Percentiles rank a stretch among this genome's conserved stretches.
These are phyloP conservation scores for Mohoua ochrocephala DNA, from an alignment of 2,113 vertebrate species.

Conservation along the genomic window DNA sequence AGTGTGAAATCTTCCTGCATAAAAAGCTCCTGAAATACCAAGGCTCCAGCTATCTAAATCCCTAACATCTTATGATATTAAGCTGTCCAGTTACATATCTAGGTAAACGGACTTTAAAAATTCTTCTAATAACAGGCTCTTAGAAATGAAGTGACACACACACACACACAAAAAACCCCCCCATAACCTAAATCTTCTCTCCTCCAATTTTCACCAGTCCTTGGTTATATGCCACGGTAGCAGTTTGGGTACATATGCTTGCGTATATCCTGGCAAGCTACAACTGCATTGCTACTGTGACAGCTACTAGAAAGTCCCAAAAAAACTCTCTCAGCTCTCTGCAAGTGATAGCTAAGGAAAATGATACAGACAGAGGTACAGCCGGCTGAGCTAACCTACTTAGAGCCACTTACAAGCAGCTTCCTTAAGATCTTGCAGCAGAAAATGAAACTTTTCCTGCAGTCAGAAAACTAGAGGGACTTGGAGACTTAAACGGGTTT, in stretches of 20 bases:
- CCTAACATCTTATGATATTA: not conserved
- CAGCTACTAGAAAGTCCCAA: not conserved
- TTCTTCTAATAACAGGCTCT: not conserved
- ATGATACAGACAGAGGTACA: not conserved
- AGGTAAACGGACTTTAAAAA: not conserved
- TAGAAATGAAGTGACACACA: not conserved
- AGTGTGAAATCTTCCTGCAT: not conserved
- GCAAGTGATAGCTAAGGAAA: not conserved
- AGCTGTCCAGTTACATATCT: not conserved
- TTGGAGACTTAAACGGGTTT: not conserved
- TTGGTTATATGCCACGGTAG: accelerated
- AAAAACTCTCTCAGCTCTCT: not conserved
- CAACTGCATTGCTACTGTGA: not conserved
- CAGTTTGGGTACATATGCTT: not conserved
- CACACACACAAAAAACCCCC: not conserved
- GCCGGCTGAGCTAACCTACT: not conserved
- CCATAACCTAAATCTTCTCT: not conserved
- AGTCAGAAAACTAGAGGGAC: not conserved
- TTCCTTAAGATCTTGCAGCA: not conserved
- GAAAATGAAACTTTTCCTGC: not conserved
- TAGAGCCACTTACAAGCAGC: not conserved
- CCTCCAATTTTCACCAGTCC: not conserved
- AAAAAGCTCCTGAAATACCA: not conserved
- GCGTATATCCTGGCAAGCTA: not conserved
- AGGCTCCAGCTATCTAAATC: not conserved